Evolutionary conservation across 2,113 vertebrate species (phyloP).

Genomic region (Rhipidura dahli): DNA sequence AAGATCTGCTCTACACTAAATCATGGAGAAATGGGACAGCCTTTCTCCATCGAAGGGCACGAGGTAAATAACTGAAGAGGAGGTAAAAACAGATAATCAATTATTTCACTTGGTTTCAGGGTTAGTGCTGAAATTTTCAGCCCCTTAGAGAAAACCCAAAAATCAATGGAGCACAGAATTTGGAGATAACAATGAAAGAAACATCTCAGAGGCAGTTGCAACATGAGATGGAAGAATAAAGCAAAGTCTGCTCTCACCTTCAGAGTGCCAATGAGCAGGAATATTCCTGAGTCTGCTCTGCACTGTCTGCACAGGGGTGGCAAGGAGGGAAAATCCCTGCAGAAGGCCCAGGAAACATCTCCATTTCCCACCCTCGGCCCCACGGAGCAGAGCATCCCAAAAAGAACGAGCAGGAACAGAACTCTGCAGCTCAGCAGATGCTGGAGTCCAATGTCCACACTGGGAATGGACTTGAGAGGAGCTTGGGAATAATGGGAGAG

Average conservation of each 20-base stretch:
- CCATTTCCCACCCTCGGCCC: neutral
- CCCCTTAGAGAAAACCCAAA: slow-evolving; percentile 25
- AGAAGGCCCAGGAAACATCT: neutral
- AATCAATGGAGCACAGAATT: slow-evolving; percentile 45
- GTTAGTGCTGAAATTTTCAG: slow-evolving; percentile 30
- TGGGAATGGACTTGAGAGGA: neutral
- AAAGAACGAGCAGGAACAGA: neutral
- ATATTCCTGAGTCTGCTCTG: neutral
- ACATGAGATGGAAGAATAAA: neutral
- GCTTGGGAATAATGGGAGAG: neutral
- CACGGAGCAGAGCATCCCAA: neutral
- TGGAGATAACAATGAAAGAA: slow-evolving; percentile 33
- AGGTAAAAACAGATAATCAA: slow-evolving; percentile 61
- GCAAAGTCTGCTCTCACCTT: slow-evolving; percentile 26
- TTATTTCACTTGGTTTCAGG: slow-evolving; percentile 50
- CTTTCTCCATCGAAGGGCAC: slow-evolving; percentile 10
- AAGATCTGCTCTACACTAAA: slow-evolving; percentile 15
- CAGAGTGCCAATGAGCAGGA: neutral
- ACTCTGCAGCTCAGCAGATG: neutral
- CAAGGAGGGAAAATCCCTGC: neutral
- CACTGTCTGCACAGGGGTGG: neutral
- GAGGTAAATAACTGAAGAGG: slow-evolving; percentile 49
- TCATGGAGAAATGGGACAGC: slow-evolving; percentile 32
- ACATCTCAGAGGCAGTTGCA: slow-evolving; percentile 22
- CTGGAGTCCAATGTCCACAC: accelerated